Evolutionary conservation across 2,888 invertebrate genomes (phyloP), one percentile per base, ranked within the genome.

Genomic region (Epinotia ramella): DNA sequence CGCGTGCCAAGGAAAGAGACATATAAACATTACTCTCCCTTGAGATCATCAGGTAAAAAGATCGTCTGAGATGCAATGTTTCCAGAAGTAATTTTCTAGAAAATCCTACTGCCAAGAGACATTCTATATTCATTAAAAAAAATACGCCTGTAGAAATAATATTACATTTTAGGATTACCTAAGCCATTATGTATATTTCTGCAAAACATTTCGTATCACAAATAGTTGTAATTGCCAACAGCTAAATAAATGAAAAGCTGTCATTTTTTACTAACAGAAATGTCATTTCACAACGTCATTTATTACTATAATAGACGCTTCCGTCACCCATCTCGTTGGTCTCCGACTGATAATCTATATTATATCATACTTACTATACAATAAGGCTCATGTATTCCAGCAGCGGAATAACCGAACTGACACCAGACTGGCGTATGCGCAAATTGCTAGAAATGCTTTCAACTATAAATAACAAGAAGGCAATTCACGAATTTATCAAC

Each of bases 401-500:
- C n/a, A 24, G 9, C 46, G 16, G 5, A 49, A 16, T 49, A 53
- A 53, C 53, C 53, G 20, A n/a, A 46, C 49, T 24, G n/a, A 24
- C 46, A 49, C 65, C n/a, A 24, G 65, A n/a, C 7, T 28, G 28
- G 46, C 24, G 64, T 33, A 66, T 53, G 56, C 67, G 70, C 62
- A 60, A 33, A 49, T 73, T 65, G 60, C 67, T 62, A 53, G 75
- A 65, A 69, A 64, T 70, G 70, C 53, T 60, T 57, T 65, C 12
- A 60, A 75, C 60, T 75, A 75, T 75, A 75, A 75, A 71, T 75
- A 75, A 75, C 65, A 40, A 40, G 28, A 62, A 67, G 28, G 28
- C 49, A 33, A 67, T 20, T 67, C 16, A 46, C 13, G 13, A 13
- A 49, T 20, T 49, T 49, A n/a, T 53, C 53, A 53, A 53, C n/a